phyloP scores from a whole-genome alignment of 1,140 invertebrate genomes.

The Drosophila malerkotliana region DNA sequence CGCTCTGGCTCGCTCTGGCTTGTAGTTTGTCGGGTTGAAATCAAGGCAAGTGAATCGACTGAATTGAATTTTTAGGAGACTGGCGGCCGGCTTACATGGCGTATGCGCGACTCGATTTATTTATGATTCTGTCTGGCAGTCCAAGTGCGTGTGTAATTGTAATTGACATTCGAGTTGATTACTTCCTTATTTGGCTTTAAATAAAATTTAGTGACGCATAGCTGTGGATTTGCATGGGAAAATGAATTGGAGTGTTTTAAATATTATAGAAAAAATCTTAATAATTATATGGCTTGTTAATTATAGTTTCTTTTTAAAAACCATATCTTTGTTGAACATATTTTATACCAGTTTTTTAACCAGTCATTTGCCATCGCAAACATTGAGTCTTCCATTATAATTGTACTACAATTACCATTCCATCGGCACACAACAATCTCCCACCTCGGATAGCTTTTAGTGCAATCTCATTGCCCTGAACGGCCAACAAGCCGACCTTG shows the following conservation, averaged over 20 bases:
- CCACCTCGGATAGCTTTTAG: slow-evolving; percentile 26
- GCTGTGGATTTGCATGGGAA: slow-evolving; percentile 6
- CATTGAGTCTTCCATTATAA: slow-evolving; percentile 20
- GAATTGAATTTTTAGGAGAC: slow-evolving; percentile 37
- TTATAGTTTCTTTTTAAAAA: slow-evolving; percentile 2
- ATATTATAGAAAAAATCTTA: too few relatives aligned
- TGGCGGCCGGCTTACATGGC: slow-evolving; percentile 38
- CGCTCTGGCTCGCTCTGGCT: slow-evolving; percentile 12
- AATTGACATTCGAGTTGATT: slow-evolving; percentile 40
- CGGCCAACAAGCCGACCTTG: slow-evolving; percentile 44
- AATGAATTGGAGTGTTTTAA: background rate
- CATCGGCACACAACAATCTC: slow-evolving; percentile 24
- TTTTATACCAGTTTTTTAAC: background rate
- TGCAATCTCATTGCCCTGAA: slow-evolving; percentile 56
- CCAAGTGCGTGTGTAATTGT: slow-evolving; percentile 37
- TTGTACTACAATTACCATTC: slow-evolving; percentile 25
- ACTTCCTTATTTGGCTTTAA: slow-evolving; percentile 43
- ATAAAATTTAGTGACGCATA: slow-evolving; percentile 24
- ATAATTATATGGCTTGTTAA: background rate
- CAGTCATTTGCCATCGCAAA: background rate
- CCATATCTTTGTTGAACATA: background rate
- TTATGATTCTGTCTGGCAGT: slow-evolving; percentile 6
- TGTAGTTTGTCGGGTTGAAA: slow-evolving; percentile 40
- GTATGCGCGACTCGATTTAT: slow-evolving; percentile 44
- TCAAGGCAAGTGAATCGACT: slow-evolving; percentile 46